Evolutionary conservation across 2,113 vertebrate genomes (phyloP).

Genomic region (Phodopus roborovskii): DNA sequence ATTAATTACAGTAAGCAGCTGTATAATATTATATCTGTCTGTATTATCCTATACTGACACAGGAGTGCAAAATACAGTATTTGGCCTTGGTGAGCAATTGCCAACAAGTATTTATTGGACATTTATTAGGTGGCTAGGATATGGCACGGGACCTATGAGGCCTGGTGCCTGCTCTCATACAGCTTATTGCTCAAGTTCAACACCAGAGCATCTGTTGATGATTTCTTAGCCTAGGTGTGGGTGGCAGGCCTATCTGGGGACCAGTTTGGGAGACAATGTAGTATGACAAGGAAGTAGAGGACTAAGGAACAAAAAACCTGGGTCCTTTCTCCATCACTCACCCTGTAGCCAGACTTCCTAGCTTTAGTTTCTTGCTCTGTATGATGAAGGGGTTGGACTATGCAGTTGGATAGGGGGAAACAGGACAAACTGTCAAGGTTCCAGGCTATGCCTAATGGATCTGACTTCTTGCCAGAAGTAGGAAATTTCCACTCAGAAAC

Average conservation of each 20-base stretch:
- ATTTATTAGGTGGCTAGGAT: background rate
- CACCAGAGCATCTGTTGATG: background rate
- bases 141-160: background rate
- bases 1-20: no score
- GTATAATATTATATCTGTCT: background rate
- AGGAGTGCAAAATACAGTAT: background rate
- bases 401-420: background rate
- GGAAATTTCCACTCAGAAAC: background rate
- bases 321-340: background rate
- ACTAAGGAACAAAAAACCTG: background rate
- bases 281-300: no score
- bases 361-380: background rate
- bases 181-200: background rate
- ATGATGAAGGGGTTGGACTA: background rate
- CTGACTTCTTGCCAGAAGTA: background rate
- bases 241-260: background rate
- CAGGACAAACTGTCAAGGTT: background rate
- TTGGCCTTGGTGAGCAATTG: background rate
- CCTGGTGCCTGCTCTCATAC: background rate
- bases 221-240: background rate
- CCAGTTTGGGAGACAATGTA: background rate
- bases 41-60: accelerated
- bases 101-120: background rate
- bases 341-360: background rate
- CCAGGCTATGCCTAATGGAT: background rate